Evolutionary conservation across 2,113 vertebrate genomes (phyloP).

Genomic region (Laticauda colubrina): DNA sequence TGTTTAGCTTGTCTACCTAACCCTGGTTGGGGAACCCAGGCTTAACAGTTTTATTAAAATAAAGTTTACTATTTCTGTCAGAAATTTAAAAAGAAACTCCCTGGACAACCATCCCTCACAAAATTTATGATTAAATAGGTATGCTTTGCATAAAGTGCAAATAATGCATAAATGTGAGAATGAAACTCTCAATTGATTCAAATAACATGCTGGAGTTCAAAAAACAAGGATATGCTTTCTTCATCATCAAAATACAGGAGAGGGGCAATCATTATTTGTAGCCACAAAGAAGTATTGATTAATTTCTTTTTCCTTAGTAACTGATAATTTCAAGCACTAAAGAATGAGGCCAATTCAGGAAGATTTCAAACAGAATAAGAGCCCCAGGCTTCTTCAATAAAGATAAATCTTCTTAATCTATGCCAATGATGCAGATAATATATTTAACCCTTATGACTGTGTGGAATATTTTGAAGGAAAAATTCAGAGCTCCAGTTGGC

Average conservation of each 20-base stretch:
- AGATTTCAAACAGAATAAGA: background rate
- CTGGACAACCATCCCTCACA: background rate
- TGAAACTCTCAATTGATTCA: background rate
- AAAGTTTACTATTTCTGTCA: background rate
- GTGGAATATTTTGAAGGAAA: background rate
- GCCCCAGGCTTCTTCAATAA: background rate
- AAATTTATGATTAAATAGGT: background rate
- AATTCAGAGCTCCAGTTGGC: background rate
- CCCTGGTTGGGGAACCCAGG: too few species aligned
- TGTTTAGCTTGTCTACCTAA: too few species aligned
- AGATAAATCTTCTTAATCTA: background rate
- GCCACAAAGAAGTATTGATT: background rate
- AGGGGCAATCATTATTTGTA: background rate
- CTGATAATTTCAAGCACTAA: background rate
- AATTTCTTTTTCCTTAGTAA: background rate
- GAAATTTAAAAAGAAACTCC: background rate
- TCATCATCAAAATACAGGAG: background rate
- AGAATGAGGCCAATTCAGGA: background rate
- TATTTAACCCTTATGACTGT: background rate
- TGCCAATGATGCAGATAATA: background rate
- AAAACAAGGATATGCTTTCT: background rate
- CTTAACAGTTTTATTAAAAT: background rate
- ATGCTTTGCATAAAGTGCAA: background rate
- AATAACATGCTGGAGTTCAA: slow-evolving; percentile 2
- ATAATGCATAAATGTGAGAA: background rate